A percentile compares a stretch with the other conserved stretches of the same genome.
phyloP scores from a whole-genome alignment of 2,888 invertebrate genomes.

The Melanchra persicariae region DNA sequence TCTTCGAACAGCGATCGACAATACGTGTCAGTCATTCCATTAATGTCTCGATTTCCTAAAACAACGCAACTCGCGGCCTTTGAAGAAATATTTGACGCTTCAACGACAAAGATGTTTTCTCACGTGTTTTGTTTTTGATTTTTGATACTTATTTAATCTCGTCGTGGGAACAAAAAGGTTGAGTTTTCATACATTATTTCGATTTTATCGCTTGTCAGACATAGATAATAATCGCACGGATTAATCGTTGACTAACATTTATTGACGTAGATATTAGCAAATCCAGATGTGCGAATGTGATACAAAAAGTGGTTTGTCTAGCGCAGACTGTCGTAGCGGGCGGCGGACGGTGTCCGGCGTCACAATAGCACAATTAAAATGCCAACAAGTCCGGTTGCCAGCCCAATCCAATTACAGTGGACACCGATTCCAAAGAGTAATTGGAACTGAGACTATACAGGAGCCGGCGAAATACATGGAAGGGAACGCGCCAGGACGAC shows the following conservation, averaged over 20 bases:
- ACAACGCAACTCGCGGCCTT: conserved; percentile 80
- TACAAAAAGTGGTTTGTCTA: conserved; percentile 85
- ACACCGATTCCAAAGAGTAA: conserved; percentile 90
- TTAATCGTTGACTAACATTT: conserved; percentile 34
- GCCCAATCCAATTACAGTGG: conserved; percentile 90
- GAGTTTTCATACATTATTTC: conserved; percentile 19
- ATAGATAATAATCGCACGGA: conserved; percentile 9
- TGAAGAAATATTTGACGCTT: conserved; percentile 88
- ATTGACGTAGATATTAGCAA: conserved; percentile 67
- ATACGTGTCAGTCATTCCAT: conserved; percentile 89
- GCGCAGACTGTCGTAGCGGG: conserved; percentile 80
- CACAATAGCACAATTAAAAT: conserved; percentile 91
- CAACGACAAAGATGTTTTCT: conserved; percentile 77
- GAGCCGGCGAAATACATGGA: conserved; percentile 83
- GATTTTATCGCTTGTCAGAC: conserved; percentile 18
- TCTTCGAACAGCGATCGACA: conserved; percentile 82
- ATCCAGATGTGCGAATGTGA: conserved; percentile 72
- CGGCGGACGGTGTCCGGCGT: conserved; percentile 85
- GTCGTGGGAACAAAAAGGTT: conserved; percentile 77
- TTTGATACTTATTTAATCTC: conserved; percentile 57
- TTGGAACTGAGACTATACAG: conserved; percentile 86
- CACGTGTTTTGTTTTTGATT: conserved; percentile 74
- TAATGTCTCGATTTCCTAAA: conserved; percentile 87
- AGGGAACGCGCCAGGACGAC: conserved; percentile 75
- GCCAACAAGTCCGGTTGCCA: conserved; percentile 90